Evolutionary conservation across 2,797 vertebrate species (phyloP), one percentile per base, ranked within the genome.

Genomic region (Sebastes trivittatus): DNA sequence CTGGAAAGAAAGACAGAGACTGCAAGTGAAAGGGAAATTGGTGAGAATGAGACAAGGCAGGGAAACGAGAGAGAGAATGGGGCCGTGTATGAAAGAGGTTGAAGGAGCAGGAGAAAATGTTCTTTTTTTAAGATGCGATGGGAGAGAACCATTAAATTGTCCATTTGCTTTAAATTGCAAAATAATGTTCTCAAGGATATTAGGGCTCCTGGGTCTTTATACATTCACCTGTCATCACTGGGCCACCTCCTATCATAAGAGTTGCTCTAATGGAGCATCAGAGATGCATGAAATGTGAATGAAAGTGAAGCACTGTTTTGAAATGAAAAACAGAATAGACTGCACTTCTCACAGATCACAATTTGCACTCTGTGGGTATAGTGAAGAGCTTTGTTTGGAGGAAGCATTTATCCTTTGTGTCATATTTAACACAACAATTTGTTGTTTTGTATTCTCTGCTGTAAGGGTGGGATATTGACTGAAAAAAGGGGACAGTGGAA

Each of bases 171-270:
- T 59, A 59, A 78, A 78, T 59, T 75, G 71, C 14, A 23, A 84
- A 78, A 78, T 74, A 83, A 71, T 87, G 46, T 81, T 59, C 52
- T 77, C 42, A 82, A 72, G 76, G 78, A 77, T 81, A 66, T 77
- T 55, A 11, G n/a, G 32, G 18, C 68, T 73, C 36, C 49, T 38
- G 30, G 60, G 58, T 83, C 60, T 81, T 87, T 77, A 25, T 76
- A 60, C 59, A 80, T 79, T 68, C 72, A 82, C 25, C 30, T 80
- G 27, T 80, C 62, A 56, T 77, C 64, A 32, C 13, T 29, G 62
- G 67, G 20, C 59, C 58, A 22, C 49, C 34, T 78, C n/a, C 65
- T 23, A 68, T 80, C 60, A 46, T 78, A 88, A 70, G 63, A 67
- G 67, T 34, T 75, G 1, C 64, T 72, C 46, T 81, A 85, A 88